Percentiles rank a stretch among this genome's conserved stretches.
Evolutionary conservation across 1,140 invertebrate species (phyloP).

Genomic region (Trialeurodes vaporariorum): DNA sequence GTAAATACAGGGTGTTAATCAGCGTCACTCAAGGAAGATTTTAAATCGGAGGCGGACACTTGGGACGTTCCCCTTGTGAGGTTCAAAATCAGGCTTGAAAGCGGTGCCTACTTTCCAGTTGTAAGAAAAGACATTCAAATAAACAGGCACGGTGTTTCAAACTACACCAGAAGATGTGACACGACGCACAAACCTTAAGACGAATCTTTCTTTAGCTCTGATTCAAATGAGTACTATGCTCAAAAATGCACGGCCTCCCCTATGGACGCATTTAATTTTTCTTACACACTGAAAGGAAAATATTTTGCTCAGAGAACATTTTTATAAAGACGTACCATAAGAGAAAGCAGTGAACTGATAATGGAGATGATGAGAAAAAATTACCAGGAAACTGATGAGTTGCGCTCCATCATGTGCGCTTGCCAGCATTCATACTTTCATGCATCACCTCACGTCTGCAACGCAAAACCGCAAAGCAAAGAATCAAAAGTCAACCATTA

Average conservation of each 20-base stretch:
- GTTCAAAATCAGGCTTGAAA: no score
- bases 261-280: background rate
- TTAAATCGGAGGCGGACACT: no score
- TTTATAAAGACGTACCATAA: background rate
- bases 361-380: background rate
- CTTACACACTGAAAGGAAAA: background rate
- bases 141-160: no score
- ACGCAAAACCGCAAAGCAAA: background rate
- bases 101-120: no score
- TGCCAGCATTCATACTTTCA: background rate
- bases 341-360: background rate
- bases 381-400: background rate
- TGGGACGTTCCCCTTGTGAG: no score
- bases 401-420: background rate
- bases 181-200: background rate
- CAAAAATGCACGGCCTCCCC: background rate
- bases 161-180: no score
- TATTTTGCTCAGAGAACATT: background rate
- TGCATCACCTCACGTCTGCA: background rate
- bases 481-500: no score
- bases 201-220: background rate
- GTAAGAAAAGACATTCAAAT: no score
- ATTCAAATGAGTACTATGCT: no score
- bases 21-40: no score
- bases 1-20: no score